A percentile compares a stretch with the other conserved stretches of the same genome.
phyloP scores from a whole-genome alignment of 2,797 vertebrate species.

The Hylomyscus alleni region DNA sequence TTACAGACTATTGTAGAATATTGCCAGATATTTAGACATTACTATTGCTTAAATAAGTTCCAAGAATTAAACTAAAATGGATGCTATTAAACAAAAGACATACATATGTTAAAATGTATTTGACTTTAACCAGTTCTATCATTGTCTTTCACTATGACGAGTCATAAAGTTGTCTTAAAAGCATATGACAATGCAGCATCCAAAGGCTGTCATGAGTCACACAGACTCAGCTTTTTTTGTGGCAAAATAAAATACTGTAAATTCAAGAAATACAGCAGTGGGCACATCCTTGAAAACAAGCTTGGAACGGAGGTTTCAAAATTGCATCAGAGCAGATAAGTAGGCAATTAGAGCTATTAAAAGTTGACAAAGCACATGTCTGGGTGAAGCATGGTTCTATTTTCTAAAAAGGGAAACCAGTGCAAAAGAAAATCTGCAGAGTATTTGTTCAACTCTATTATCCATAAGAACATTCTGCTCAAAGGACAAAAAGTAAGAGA shows the following conservation, averaged over 20 bases:
- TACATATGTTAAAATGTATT: neutral
- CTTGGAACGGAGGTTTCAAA: slow-evolving; percentile 68
- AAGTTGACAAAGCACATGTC: slow-evolving; percentile 72
- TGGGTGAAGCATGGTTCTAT: slow-evolving; percentile 68
- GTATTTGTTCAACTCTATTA: slow-evolving; percentile 17
- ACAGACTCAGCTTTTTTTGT: neutral
- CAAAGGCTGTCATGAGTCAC: neutral
- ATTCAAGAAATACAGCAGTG: slow-evolving; percentile 57
- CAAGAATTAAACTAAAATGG: slow-evolving; percentile 20
- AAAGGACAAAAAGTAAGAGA: neutral
- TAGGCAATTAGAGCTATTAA: slow-evolving; percentile 76
- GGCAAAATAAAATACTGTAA: slow-evolving; percentile 19
- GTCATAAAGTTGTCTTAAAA: neutral
- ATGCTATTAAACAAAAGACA: slow-evolving; percentile 26
- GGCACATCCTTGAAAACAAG: slow-evolving; percentile 58
- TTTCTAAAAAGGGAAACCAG: slow-evolving; percentile 57
- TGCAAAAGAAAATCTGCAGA: slow-evolving; percentile 13
- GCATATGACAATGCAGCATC: neutral
- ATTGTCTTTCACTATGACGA: neutral
- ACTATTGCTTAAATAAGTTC: neutral
- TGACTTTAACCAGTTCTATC: neutral
- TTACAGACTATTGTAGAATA: slow-evolving; percentile 15
- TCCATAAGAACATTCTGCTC: neutral
- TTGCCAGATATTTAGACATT: neutral
- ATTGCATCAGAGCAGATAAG: slow-evolving; percentile 76